These are phyloP conservation scores for Andricus curvator DNA, from an alignment of 2,888 invertebrate genomes.

Conservation along the genomic window DNA sequence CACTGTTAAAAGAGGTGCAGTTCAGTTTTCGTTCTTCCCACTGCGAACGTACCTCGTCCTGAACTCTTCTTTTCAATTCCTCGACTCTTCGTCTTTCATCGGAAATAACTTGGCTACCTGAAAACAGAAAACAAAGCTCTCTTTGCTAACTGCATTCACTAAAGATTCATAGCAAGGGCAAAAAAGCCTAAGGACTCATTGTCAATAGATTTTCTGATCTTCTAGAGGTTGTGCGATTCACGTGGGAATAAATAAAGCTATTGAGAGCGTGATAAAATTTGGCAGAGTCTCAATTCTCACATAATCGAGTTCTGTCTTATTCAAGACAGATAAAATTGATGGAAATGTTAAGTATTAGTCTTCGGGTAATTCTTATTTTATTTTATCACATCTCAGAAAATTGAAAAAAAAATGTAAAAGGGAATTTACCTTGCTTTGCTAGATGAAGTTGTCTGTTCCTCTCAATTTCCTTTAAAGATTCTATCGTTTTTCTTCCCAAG, in stretches of 20 bases:
- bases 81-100: conserved; percentile 93
- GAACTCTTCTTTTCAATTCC: conserved; percentile 91
- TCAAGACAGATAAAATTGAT: neutral
- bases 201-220: neutral
- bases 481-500: conserved; percentile 88
- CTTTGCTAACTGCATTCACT: conserved; percentile 14
- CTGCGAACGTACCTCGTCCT: conserved; percentile 92
- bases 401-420: neutral
- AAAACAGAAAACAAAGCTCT: conserved; percentile 45
- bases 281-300: neutral
- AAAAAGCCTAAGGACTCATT: neutral
- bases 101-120: conserved; percentile 94
- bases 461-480: conserved; percentile 94
- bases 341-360: neutral
- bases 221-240: neutral
- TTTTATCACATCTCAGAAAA: neutral
- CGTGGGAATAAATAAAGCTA: neutral
- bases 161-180: conserved; percentile 3
- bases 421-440: conserved; percentile 89
- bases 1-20: conserved; percentile 83
- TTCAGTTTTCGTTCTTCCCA: conserved; percentile 87
- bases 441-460: conserved; percentile 91
- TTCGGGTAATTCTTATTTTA: neutral
- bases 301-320: neutral
- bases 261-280: neutral